These are phyloP conservation scores for Sarcophaga bullata DNA, from an alignment of 1,140 invertebrate genomes.

Conservation along the genomic window DNA sequence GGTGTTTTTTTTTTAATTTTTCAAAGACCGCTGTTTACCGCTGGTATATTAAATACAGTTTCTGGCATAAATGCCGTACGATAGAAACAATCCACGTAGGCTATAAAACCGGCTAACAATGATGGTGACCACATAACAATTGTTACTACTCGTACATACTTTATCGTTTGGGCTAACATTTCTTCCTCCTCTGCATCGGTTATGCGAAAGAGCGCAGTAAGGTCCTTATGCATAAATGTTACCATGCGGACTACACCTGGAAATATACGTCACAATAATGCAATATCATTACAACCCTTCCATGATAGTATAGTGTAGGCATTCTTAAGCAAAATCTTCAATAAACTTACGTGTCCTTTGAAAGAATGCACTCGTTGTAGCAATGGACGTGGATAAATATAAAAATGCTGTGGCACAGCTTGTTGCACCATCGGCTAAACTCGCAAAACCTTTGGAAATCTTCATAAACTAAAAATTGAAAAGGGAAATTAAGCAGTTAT, in stretches of 20 bases:
- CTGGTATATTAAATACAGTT: conserved; percentile 53
- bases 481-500: background rate
- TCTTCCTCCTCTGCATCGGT: background rate
- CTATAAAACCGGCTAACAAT: conserved; percentile 53
- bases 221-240: background rate
- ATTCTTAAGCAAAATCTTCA: no score
- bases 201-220: background rate
- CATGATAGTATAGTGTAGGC: no score
- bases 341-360: conserved; percentile 52
- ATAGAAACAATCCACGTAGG: conserved; percentile 55
- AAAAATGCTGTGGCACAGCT: conserved; percentile 57
- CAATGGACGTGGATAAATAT: conserved; percentile 54
- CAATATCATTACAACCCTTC: no score
- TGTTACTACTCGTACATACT: conserved; percentile 41
- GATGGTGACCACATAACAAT: conserved; percentile 54
- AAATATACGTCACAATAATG: background rate
- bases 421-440: conserved; percentile 53
- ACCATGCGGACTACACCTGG: conserved; percentile 52
- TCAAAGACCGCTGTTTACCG: conserved; percentile 39
- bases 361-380: conserved; percentile 52
- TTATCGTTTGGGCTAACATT: background rate
- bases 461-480: background rate
- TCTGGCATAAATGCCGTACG: conserved; percentile 53
- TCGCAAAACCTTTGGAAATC: conserved; percentile 51
- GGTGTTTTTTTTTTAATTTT: no score